Evolutionary conservation across 1,140 invertebrate genomes (phyloP).

Genomic region (Subanguina moxae): DNA sequence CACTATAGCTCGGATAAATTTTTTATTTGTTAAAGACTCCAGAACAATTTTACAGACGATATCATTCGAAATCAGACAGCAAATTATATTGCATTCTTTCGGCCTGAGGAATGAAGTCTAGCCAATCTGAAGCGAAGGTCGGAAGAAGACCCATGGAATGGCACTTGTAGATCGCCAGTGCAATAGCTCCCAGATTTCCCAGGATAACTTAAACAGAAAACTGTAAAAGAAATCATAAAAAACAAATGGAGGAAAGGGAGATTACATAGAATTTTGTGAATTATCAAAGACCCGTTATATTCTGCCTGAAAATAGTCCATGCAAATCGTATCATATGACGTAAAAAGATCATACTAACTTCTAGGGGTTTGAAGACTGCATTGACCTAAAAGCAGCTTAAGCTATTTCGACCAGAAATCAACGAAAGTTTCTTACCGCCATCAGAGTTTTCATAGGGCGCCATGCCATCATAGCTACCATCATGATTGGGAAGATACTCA

Average conservation of each 20-base stretch:
- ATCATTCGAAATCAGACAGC: slow-evolving; percentile 29
- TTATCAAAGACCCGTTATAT: slow-evolving; percentile 43
- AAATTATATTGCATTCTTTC: slow-evolving; percentile 41
- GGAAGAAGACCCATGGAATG: slow-evolving; percentile 95
- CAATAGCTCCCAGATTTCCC: slow-evolving; percentile 87
- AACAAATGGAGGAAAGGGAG: too few species aligned
- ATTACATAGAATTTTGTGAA: slow-evolving; percentile 80
- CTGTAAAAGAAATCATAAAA: too few species aligned
- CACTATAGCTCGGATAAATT: too few species aligned
- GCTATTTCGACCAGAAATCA: too few species aligned
- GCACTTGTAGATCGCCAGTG: slow-evolving; percentile 92
- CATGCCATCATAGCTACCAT: slow-evolving; percentile 99
- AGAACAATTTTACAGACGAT: neutral
- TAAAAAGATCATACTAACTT: slow-evolving; percentile 21
- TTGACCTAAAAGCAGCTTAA: slow-evolving; percentile 63
- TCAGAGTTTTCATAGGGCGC: slow-evolving; percentile 86
- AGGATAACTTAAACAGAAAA: slow-evolving; percentile 66
- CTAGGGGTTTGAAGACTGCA: slow-evolving; percentile 63
- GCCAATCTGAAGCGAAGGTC: slow-evolving; percentile 95
- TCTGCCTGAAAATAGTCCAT: slow-evolving; percentile 27
- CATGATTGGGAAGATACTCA: slow-evolving; percentile 97
- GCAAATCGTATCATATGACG: slow-evolving; percentile 9
- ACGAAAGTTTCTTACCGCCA: slow-evolving; percentile 67
- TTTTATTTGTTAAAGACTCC: neutral
- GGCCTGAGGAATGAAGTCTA: slow-evolving; percentile 75